These are phyloP conservation scores for Spilosoma lubricipeda DNA, from an alignment of 2,888 invertebrate genomes.

Conservation along the genomic window DNA sequence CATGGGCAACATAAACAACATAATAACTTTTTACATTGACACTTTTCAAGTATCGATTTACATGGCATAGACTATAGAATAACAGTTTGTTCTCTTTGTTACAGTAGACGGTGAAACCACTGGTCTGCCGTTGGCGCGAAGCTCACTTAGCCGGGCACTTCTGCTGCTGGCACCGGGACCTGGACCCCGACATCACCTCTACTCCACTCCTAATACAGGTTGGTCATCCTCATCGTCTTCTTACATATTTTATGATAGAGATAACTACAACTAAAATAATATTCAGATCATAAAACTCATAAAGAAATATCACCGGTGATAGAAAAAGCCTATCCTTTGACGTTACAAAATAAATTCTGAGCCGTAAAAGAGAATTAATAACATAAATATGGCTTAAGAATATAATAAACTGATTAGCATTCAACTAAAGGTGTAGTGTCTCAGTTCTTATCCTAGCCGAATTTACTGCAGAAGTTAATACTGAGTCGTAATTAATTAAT, in stretches of 20 bases:
- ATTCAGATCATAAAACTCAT: neutral
- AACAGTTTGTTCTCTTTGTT: slow-evolving; percentile 53
- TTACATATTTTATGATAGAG: too few species aligned
- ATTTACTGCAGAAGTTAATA: neutral
- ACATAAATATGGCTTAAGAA: neutral
- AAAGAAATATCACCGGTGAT: neutral
- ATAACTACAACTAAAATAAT: neutral
- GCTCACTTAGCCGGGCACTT: slow-evolving; percentile 81
- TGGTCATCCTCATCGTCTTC: slow-evolving; percentile 41
- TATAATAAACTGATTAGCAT: neutral
- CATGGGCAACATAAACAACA: neutral
- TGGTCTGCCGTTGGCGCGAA: slow-evolving; percentile 85
- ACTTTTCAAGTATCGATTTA: neutral
- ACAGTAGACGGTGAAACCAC: slow-evolving; percentile 87
- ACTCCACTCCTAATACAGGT: slow-evolving; percentile 90
- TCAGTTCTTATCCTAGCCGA: neutral
- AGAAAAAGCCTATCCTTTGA: neutral
- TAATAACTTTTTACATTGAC: neutral
- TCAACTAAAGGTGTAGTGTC: neutral
- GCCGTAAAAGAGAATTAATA: neutral
- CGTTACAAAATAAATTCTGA: neutral
- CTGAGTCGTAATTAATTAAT: slow-evolving; percentile 1
- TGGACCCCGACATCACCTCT: slow-evolving; percentile 81
- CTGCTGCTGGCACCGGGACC: slow-evolving; percentile 88
- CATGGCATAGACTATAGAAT: neutral